Evolutionary conservation across 2,113 vertebrate species (phyloP).

Genomic region (Rallus limicola): DNA sequence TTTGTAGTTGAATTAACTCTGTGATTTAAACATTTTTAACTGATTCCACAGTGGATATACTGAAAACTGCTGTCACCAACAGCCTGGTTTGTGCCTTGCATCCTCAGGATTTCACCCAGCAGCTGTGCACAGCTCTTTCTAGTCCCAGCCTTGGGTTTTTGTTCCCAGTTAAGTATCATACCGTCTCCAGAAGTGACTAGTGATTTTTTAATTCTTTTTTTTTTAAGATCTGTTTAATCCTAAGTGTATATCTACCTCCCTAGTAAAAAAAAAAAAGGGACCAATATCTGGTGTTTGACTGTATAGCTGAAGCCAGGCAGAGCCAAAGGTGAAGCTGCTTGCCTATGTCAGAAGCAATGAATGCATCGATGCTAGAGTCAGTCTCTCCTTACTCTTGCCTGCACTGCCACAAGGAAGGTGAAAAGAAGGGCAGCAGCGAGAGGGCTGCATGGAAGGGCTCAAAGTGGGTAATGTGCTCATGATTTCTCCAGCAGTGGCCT

Average conservation of each 20-base stretch:
- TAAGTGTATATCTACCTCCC: background rate
- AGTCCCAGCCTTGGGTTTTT: background rate
- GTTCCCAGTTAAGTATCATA: background rate
- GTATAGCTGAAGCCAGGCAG: background rate
- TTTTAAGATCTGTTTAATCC: background rate
- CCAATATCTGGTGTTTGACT: background rate
- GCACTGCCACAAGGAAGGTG: background rate
- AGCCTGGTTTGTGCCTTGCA: background rate
- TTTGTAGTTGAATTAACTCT: background rate
- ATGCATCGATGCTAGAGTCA: accelerated
- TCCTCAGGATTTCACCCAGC: background rate
- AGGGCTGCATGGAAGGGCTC: background rate
- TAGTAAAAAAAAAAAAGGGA: too few relatives aligned
- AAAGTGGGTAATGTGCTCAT: background rate
- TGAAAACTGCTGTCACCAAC: background rate
- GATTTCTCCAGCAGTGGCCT: background rate
- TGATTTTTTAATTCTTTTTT: background rate
- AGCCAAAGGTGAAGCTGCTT: accelerated
- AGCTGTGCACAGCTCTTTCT: background rate
- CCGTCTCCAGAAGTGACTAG: background rate
- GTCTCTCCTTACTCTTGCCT: background rate
- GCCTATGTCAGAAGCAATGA: accelerated
- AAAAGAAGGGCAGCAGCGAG: background rate
- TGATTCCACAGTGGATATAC: background rate
- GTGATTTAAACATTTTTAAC: background rate